These are phyloP conservation scores for Poeciliopsis turneri DNA, from an alignment of 2,797 vertebrate species.

Conservation along the genomic window DNA sequence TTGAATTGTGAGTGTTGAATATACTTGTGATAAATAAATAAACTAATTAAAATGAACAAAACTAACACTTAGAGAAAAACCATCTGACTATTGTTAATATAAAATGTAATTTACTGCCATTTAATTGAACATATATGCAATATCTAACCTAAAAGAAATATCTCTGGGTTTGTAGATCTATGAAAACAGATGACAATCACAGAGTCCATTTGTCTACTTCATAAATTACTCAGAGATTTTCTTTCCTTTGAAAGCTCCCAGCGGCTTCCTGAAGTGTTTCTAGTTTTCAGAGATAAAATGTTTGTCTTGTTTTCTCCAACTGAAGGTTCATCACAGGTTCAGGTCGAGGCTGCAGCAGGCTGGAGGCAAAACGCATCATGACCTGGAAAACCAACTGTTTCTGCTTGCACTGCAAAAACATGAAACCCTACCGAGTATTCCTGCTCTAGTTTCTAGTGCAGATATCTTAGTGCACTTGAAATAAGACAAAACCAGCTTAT, in stretches of 20 bases:
- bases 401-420: background rate
- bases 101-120: background rate
- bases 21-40: background rate
- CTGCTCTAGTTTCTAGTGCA: too few relatives aligned
- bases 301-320: background rate
- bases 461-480: too few relatives aligned
- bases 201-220: background rate
- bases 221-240: background rate
- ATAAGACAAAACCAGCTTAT: too few relatives aligned
- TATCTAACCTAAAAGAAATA: background rate
- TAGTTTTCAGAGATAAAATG: background rate
- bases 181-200: background rate
- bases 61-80: background rate
- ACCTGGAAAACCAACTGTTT: background rate
- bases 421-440: too few relatives aligned
- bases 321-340: background rate
- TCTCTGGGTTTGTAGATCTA: background rate
- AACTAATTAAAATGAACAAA: background rate
- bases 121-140: background rate
- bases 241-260: background rate
- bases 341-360: background rate
- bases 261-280: background rate
- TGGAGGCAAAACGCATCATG: background rate
- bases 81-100: background rate
- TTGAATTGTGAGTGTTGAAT: too few relatives aligned